Evolutionary conservation across 2,113 vertebrate species (phyloP).

Genomic region (Neolamprologus sp.): DNA sequence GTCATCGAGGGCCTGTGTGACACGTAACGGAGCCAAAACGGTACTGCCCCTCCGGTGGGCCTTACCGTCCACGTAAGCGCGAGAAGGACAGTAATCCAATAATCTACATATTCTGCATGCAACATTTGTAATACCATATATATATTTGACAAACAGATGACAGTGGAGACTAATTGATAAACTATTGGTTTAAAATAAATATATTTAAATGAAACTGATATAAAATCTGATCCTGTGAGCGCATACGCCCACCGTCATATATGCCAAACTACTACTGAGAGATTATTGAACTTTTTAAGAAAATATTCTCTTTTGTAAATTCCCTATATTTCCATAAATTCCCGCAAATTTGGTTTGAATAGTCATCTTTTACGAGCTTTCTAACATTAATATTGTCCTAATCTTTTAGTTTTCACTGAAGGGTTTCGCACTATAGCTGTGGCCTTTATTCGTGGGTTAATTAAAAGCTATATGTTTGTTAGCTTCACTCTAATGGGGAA

Average conservation of each 20-base stretch:
- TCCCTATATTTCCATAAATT: too few relatives aligned
- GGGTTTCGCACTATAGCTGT: not conserved
- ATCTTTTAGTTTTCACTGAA: not conserved
- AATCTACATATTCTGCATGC: not conserved
- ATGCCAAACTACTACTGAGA: not conserved
- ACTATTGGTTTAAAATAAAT: not conserved
- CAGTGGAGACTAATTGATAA: not conserved
- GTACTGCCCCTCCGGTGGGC: constrained; percentile 10
- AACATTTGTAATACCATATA: not conserved
- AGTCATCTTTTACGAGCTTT: not conserved
- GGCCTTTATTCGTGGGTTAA: not conserved
- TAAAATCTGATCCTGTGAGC: not conserved
- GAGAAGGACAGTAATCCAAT: not conserved
- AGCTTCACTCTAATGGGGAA: not conserved
- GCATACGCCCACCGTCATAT: not conserved
- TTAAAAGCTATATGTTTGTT: not conserved
- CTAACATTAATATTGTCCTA: not conserved
- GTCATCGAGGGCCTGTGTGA: not conserved
- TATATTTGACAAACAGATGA: not conserved
- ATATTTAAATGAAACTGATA: not conserved
- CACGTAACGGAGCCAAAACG: not conserved
- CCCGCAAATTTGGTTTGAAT: not conserved
- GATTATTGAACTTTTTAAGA: not conserved
- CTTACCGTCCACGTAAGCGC: not conserved
- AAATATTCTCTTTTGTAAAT: not conserved